Evolutionary conservation across 2,888 invertebrate species (phyloP).

Genomic region (Agriotes lineatus): DNA sequence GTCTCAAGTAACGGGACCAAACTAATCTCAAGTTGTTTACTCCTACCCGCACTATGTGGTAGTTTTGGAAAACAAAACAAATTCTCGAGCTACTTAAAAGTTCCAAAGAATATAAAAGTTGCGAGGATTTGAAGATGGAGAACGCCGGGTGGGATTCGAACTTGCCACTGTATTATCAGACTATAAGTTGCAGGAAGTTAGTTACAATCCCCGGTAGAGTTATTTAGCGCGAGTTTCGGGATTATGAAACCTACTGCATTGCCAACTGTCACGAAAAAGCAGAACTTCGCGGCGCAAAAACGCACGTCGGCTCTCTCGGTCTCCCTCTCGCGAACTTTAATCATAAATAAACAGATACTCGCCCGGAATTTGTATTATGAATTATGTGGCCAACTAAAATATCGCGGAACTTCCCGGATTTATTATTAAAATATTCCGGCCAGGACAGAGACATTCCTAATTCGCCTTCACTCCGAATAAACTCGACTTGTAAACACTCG

Average conservation of each 20-base stretch:
- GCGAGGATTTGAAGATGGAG: slow-evolving; percentile 44
- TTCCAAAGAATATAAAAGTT: slow-evolving; percentile 39
- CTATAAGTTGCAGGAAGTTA: slow-evolving; percentile 52
- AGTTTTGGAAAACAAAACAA: slow-evolving; percentile 37
- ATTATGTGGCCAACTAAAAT: slow-evolving; percentile 23
- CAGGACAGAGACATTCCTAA: slow-evolving; percentile 18
- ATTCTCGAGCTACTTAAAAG: slow-evolving; percentile 42
- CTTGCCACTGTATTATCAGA: slow-evolving; percentile 51
- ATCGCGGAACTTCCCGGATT: slow-evolving; percentile 9
- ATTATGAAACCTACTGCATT: slow-evolving; percentile 50
- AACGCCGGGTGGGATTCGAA: slow-evolving; percentile 48
- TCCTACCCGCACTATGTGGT: slow-evolving; percentile 1
- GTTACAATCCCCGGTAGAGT: slow-evolving; percentile 51
- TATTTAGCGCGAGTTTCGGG: slow-evolving; percentile 51
- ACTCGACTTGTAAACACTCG: slow-evolving; percentile 2
- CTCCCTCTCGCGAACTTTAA: slow-evolving; percentile 13
- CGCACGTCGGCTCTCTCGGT: background rate
- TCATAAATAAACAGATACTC: slow-evolving; percentile 28
- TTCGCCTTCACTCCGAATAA: background rate
- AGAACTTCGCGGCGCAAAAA: slow-evolving; percentile 37
- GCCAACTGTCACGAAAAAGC: slow-evolving; percentile 49
- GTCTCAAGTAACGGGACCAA: background rate
- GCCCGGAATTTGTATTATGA: slow-evolving; percentile 24
- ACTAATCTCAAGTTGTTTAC: slow-evolving; percentile 30
- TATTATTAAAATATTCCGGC: slow-evolving; percentile 16